Evolutionary conservation across 1,140 invertebrate genomes (phyloP).

Genomic region (Pseudobourletiella spinata): DNA sequence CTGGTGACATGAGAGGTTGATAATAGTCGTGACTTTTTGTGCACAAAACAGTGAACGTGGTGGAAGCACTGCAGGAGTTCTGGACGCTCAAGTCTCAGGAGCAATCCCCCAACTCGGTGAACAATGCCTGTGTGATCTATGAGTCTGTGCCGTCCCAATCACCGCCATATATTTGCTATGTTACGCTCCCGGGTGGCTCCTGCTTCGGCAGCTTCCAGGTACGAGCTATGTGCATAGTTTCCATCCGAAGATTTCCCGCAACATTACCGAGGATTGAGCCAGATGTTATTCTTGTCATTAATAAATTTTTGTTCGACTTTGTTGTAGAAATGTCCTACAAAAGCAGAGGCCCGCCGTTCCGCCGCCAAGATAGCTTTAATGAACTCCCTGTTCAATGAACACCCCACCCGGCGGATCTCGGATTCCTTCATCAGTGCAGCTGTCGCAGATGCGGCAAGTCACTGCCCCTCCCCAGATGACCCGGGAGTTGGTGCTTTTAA

Average conservation of each 20-base stretch:
- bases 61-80: slow-evolving; percentile 90
- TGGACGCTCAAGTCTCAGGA: slow-evolving; percentile 95
- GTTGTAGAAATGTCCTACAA: slow-evolving; percentile 79
- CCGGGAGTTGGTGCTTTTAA: slow-evolving; percentile 87
- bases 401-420: slow-evolving; percentile 82
- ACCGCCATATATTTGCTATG: slow-evolving; percentile 89
- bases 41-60: slow-evolving; percentile 67
- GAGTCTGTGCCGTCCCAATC: slow-evolving; percentile 82
- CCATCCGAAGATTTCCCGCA: too few species aligned
- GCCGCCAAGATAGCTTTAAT: slow-evolving; percentile 92
- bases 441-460: slow-evolving; percentile 12
- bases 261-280: too few species aligned
- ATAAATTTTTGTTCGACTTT: slow-evolving; percentile 29
- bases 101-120: slow-evolving; percentile 43
- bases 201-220: slow-evolving; percentile 81
- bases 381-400: slow-evolving; percentile 95
- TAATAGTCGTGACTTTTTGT: too few species aligned
- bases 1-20: too few species aligned
- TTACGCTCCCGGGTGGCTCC: slow-evolving; percentile 85
- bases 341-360: slow-evolving; percentile 83
- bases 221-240: too few species aligned
- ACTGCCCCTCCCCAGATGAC: slow-evolving; percentile 48
- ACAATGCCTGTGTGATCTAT: slow-evolving; percentile 78
- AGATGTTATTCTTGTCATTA: too few species aligned
- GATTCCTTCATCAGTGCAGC: slow-evolving; percentile 78